These are phyloP conservation scores for Lerema accius DNA, from an alignment of 1,140 invertebrate species.

Conservation along the genomic window DNA sequence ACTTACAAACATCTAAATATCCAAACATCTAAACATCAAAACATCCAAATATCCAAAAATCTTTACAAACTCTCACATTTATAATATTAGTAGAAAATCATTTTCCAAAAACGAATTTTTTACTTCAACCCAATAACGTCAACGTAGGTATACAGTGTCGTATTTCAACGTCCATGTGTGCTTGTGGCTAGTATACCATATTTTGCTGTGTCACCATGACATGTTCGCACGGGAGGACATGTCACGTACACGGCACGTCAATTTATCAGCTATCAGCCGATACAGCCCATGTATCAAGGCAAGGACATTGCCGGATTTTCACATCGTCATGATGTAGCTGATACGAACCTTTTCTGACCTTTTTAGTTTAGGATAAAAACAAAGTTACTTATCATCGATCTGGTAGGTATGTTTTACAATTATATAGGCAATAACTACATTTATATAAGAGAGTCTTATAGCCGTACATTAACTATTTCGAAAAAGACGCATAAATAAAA, in stretches of 20 bases:
- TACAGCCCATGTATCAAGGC: slow-evolving; percentile 32
- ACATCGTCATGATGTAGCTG: slow-evolving; percentile 23
- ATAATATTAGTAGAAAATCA: no score
- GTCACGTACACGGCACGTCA: slow-evolving; percentile 44
- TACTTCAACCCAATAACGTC: no score
- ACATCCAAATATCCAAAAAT: no score
- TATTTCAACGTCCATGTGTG: slow-evolving; percentile 16
- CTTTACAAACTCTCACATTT: no score
- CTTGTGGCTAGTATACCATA: slow-evolving; percentile 19
- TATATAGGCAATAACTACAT: no score
- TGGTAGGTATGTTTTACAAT: no score
- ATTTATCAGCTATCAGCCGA: slow-evolving; percentile 50
- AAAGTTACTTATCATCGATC: neutral
- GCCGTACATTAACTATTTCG: no score
- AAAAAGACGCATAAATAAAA: no score
- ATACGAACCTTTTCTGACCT: slow-evolving; percentile 24
- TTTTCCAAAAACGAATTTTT: no score
- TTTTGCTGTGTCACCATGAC: slow-evolving; percentile 25
- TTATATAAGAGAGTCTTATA: no score
- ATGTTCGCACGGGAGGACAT: slow-evolving; percentile 9
- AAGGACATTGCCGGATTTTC: slow-evolving; percentile 29
- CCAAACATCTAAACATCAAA: no score
- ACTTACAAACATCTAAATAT: no score
- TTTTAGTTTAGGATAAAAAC: slow-evolving; percentile 21
- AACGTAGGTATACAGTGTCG: neutral